Base-by-base conservation (phyloP, 1,140 invertebrate species). In the Drosophila asahinai region DNA sequence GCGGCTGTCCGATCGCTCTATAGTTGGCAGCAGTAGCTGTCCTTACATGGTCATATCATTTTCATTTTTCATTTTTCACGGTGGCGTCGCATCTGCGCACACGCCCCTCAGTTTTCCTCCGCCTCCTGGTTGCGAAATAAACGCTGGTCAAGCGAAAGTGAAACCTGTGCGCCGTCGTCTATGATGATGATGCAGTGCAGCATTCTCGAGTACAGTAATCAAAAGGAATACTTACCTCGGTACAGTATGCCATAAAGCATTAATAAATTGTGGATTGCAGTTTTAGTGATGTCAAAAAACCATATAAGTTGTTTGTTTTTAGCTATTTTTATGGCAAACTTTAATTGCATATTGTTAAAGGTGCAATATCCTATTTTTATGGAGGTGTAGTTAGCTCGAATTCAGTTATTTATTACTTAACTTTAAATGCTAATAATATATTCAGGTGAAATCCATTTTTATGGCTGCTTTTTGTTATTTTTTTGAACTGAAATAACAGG, bases 11-110 rank as follows among this genome's bases (percentile, higher is more conserved):
- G 62, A 51, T 70, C 55, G 54, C 55, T 54, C 51, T 25, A 19
- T 27, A 55, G 42, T 49, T 62, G 59, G 33, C 40, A 30, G 25
- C 33, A 45, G 47, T 55, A 45, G 64, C 47, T 65, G 77, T 57
- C 86, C 86, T 68, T 90, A 89, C 78, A 89, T 89, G 86, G 86
- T 47, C 71, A 86, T 90, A 89, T 90, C 81, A 81, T 89, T 89
- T 89, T 81, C 86, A 90, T 84, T 89, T 89, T 87, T 83, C 73
- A 78, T 75, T 90, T 90, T 89, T 81, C 74, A 79, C 71, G 72
- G 55, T 65, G 62, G 62, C 62, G 54, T 57, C 19, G 58, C 67
- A 61, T 58, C 30, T 17, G 36, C 54, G 54, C 54, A 43, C 49
- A 49, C 57, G 48, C 49, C 66, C 59, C 59, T 14, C 15, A 15